Conservation (phyloP, 2,797 vertebrate genomes). For the Acrocephalus scirpaceus region DNA sequence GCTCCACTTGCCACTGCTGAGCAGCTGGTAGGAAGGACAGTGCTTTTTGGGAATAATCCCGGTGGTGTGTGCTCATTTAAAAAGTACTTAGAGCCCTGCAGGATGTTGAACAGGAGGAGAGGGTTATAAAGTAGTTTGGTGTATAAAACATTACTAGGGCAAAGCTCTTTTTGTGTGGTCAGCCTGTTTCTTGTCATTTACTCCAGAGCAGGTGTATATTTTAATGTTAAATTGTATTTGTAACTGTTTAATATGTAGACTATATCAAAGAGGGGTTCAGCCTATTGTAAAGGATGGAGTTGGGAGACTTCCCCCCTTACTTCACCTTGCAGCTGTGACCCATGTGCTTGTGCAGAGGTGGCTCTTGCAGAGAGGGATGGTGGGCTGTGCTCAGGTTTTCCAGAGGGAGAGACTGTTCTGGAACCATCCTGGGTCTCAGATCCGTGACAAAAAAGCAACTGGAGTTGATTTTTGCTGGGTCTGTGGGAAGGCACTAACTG, state of each 20-base stretch:
- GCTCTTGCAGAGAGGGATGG: neutral
- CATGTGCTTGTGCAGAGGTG: neutral
- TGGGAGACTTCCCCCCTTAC: neutral
- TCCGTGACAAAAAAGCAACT: neutral
- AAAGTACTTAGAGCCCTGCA: neutral
- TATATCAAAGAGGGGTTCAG: neutral
- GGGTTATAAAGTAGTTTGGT: neutral
- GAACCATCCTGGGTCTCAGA: neutral
- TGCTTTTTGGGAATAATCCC: neutral
- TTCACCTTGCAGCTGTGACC: neutral
- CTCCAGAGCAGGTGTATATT: neutral
- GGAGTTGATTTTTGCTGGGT: neutral
- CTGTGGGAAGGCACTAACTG: neutral
- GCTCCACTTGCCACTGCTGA: rapidly evolving
- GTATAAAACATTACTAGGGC: neutral
- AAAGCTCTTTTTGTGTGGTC: rapidly evolving
- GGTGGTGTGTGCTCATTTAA: rapidly evolving
- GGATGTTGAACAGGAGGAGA: neutral
- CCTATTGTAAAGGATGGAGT: neutral
- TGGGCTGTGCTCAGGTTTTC: neutral
- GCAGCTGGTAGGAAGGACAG: neutral
- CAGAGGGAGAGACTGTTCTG: neutral
- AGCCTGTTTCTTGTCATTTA: neutral
- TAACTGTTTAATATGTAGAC: neutral
- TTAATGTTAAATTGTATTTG: neutral